phyloP scores from a whole-genome alignment of 2,113 vertebrate genomes.

The Anguilla japonica region DNA sequence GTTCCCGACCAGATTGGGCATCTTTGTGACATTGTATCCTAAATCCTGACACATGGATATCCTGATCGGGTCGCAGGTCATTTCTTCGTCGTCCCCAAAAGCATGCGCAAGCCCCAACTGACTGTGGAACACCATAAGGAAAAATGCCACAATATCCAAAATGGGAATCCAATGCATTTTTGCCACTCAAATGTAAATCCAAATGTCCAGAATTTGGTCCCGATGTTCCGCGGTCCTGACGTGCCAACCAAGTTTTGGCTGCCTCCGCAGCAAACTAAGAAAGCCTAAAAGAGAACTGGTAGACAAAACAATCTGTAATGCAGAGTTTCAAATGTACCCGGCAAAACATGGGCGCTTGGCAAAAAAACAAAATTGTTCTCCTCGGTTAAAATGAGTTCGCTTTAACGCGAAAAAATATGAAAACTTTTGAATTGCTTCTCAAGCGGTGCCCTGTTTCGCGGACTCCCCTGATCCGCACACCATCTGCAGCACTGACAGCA shows the following conservation, averaged over 20 bases:
- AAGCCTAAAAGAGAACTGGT: neutral
- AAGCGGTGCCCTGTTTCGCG: neutral
- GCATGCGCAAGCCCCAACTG: slow-evolving; percentile 48
- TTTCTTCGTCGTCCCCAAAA: slow-evolving; percentile 91
- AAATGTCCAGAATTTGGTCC: slow-evolving; percentile 5
- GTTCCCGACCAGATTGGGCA: slow-evolving; percentile 97
- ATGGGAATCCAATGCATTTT: slow-evolving; percentile 41
- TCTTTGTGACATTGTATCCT: slow-evolving; percentile 97
- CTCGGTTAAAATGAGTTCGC: neutral
- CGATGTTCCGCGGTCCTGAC: neutral
- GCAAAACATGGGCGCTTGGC: neutral
- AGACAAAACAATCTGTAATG: neutral
- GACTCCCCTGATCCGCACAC: slow-evolving; percentile 8
- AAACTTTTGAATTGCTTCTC: neutral
- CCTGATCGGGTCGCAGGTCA: slow-evolving; percentile 93
- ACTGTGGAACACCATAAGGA: slow-evolving; percentile 44
- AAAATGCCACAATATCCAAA: slow-evolving; percentile 51
- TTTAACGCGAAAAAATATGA: slow-evolving; percentile 7
- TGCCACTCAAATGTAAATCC: slow-evolving; percentile 10
- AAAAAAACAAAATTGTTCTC: neutral
- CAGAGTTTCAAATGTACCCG: neutral
- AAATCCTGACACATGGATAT: slow-evolving; percentile 98
- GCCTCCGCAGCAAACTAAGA: neutral
- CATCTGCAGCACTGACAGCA: slow-evolving; percentile 11
- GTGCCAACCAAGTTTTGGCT: neutral